A percentile compares a stretch with the other conserved stretches of the same genome.
These are phyloP conservation scores for Bombus confusus DNA, from an alignment of 1,140 invertebrate genomes.

Conservation along the genomic window DNA sequence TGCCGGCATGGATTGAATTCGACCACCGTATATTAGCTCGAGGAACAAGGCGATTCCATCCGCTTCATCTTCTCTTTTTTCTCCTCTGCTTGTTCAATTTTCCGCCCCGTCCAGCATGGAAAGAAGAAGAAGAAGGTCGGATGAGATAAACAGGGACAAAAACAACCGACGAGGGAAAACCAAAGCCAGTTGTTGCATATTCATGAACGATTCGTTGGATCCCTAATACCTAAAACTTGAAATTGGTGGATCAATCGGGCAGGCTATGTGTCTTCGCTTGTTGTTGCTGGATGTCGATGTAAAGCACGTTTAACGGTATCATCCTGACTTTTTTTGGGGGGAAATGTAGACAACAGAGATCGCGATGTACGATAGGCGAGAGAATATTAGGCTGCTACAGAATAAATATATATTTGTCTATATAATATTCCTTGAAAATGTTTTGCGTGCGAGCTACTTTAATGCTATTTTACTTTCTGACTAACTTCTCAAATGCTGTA, in stretches of 20 bases:
- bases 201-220: not conserved
- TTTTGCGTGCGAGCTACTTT: not conserved
- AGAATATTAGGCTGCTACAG: too few relatives aligned
- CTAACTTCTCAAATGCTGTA: too few relatives aligned
- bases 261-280: not conserved
- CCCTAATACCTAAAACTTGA: constrained; percentile 3
- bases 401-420: too few relatives aligned
- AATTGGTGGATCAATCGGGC: not conserved
- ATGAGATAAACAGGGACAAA: constrained; percentile 2
- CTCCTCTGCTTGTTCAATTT: constrained; percentile 2
- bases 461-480: not conserved
- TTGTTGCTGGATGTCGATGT: not conserved
- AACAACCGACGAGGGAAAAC: not conserved
- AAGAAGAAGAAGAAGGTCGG: not conserved
- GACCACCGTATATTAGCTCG: constrained; percentile 18
- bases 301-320: too few relatives aligned
- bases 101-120: not conserved
- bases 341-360: not conserved
- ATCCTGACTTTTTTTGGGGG: too few relatives aligned
- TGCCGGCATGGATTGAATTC: constrained; percentile 50
- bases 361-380: too few relatives aligned
- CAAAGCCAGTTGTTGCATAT: constrained; percentile 11
- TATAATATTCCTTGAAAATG: too few relatives aligned
- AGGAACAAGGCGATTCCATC: constrained; percentile 21
- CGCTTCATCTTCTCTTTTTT: not conserved